These are phyloP conservation scores for Fragum whitleyi DNA, from an alignment of 2,888 invertebrate genomes.

Conservation along the genomic window DNA sequence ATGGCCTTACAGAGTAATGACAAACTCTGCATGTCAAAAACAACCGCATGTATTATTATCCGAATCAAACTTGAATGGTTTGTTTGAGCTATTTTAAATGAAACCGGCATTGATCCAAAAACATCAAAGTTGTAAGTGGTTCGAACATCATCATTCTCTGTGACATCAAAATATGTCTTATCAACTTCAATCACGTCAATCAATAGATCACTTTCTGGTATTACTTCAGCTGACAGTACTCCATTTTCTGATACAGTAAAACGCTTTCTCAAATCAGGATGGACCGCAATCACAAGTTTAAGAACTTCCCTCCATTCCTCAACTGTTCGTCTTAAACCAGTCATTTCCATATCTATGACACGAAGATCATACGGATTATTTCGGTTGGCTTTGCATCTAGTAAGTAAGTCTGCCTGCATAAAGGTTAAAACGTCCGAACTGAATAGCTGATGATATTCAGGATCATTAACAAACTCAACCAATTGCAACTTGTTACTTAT, in stretches of 20 bases:
- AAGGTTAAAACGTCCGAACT: constrained; percentile 32
- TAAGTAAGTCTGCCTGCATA: constrained; percentile 44
- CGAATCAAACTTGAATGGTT: constrained; percentile 33
- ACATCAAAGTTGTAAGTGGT: constrained; percentile 31
- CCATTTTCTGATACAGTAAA: constrained; percentile 34
- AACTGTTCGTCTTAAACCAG: constrained; percentile 34
- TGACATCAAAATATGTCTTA: constrained; percentile 31
- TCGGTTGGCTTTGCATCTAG: constrained; percentile 38
- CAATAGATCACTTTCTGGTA: constrained; percentile 20
- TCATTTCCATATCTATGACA: constrained; percentile 49
- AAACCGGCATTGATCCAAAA: constrained; percentile 41
- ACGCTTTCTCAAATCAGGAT: constrained; percentile 51
- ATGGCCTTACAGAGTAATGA: constrained; percentile 46
- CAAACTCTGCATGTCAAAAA: constrained; percentile 34
- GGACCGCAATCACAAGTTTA: constrained; percentile 39
- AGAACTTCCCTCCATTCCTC: constrained; percentile 51
- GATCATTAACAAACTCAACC: neutral
- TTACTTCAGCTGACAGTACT: constrained; percentile 30
- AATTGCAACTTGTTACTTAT: neutral
- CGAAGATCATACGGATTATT: constrained; percentile 32
- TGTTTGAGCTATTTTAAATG: constrained; percentile 44
- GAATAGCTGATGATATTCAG: constrained; percentile 16
- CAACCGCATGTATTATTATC: constrained; percentile 40
- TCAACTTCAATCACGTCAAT: constrained; percentile 41
- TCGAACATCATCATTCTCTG: constrained; percentile 22